Percentiles rank a stretch among this genome's conserved stretches.
phyloP scores from a whole-genome alignment of 2,113 vertebrate species.

The Pelodiscus sinensis region DNA sequence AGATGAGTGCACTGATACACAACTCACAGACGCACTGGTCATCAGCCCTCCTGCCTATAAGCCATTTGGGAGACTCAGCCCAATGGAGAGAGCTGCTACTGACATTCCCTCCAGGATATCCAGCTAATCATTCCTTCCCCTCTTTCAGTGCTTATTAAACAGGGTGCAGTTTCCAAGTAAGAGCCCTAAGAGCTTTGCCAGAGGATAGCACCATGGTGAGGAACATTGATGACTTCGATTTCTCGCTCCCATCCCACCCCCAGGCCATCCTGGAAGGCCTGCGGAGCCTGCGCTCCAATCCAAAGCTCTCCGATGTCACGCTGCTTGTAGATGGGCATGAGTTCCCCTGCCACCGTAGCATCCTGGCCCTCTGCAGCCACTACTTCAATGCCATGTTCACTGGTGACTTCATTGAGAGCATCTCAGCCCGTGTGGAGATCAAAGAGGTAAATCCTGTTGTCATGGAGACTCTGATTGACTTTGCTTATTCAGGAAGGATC shows the following conservation, averaged over 20 bases:
- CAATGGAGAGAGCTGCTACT: neutral
- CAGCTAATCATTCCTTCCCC: rapidly evolving
- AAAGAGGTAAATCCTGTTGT: constrained; percentile 84
- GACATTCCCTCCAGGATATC: neutral
- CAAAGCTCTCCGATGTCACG: constrained; percentile 90
- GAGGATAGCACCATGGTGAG: constrained; percentile 85
- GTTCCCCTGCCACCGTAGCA: constrained; percentile 92
- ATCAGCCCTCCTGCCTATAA: neutral
- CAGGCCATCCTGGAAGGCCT: constrained; percentile 91
- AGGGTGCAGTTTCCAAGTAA: neutral
- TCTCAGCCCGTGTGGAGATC: constrained; percentile 89
- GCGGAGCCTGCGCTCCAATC: constrained; percentile 84
- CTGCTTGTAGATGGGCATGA: constrained; percentile 84
- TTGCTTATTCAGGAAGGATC: constrained; percentile 93
- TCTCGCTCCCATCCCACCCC: constrained; percentile 90
- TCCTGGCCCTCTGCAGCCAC: constrained; percentile 93
- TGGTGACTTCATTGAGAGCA: constrained; percentile 93
- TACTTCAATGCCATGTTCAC: constrained; percentile 97
- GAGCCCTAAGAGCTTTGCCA: neutral
- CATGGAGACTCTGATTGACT: constrained; percentile 87
- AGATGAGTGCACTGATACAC: too few relatives aligned
- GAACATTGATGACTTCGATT: constrained; percentile 93
- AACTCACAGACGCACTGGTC: neutral
- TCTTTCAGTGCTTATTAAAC: neutral
- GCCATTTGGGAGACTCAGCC: neutral